These are phyloP conservation scores for Rhizoglyphus robini DNA, from an alignment of 1,140 invertebrate species.

Conservation along the genomic window DNA sequence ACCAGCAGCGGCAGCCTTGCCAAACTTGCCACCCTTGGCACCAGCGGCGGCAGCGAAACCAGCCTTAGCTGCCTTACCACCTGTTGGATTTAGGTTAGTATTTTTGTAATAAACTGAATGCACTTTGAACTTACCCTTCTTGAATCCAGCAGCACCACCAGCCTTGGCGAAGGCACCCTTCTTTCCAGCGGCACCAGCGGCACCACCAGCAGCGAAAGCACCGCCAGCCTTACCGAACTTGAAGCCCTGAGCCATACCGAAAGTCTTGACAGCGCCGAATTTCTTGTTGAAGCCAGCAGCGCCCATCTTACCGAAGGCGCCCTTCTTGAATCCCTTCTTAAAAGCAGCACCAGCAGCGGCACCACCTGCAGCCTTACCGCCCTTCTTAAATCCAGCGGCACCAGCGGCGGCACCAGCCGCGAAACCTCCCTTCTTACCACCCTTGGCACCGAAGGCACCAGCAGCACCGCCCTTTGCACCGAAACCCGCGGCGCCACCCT, in stretches of 20 bases:
- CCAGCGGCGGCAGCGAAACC: slow-evolving; percentile 16
- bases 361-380: neutral
- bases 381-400: slow-evolving; percentile 7
- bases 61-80: slow-evolving; percentile 3
- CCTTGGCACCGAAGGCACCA: neutral
- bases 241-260: slow-evolving; percentile 17
- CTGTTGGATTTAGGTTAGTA: too few relatives aligned
- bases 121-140: too few relatives aligned
- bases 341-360: slow-evolving; percentile 4
- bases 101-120: too few relatives aligned
- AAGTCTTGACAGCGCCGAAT: slow-evolving; percentile 18
- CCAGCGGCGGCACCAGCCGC: slow-evolving; percentile 16
- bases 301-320: slow-evolving; percentile 15
- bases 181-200: slow-evolving; percentile 12
- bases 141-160: slow-evolving; percentile 19
- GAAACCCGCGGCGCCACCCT: slow-evolving; percentile 2
- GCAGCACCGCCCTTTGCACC: neutral
- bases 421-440: slow-evolving; percentile 14
- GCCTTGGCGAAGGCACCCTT: neutral
- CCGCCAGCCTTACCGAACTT: slow-evolving; percentile 18
- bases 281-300: slow-evolving; percentile 19
- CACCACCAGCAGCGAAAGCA: slow-evolving; percentile 18
- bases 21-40: slow-evolving; percentile 11
- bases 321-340: slow-evolving; percentile 18
- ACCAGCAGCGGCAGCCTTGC: slow-evolving; percentile 16